Evolutionary conservation across 2,888 invertebrate species (phyloP).

Genomic region (Noctua pronuba): DNA sequence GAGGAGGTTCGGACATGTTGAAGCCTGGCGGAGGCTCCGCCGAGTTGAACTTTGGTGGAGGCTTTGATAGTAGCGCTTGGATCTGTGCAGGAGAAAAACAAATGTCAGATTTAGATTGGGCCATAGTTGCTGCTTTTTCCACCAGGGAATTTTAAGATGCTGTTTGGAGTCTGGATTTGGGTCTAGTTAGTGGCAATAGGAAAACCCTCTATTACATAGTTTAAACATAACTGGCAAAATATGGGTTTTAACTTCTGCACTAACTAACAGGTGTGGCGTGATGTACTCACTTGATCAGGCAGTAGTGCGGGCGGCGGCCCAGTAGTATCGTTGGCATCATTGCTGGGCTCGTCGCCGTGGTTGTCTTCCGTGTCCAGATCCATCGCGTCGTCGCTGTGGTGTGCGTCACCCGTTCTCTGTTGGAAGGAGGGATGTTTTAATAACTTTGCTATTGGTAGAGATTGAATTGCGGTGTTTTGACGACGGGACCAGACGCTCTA

Average conservation of each 20-base stretch:
- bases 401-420: constrained; percentile 67
- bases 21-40: constrained; percentile 85
- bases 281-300: constrained; percentile 79
- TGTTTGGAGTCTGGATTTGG: not conserved
- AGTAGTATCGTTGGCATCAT: constrained; percentile 46
- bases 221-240: not conserved
- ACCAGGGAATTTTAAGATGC: not conserved
- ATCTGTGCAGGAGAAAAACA: constrained; percentile 77
- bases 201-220: not conserved
- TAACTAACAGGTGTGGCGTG: not conserved
- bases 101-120: not conserved
- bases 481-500: not conserved
- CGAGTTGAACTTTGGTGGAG: constrained; percentile 87
- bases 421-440: not conserved
- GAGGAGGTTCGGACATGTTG: constrained; percentile 78
- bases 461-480: not conserved
- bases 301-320: constrained; percentile 71
- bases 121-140: not conserved
- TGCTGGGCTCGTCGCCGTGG: constrained; percentile 73
- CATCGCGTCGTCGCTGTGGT: constrained; percentile 93
- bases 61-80: constrained; percentile 89
- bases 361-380: constrained; percentile 92
- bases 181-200: not conserved
- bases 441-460: not conserved
- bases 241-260: not conserved